Conservation (phyloP, 2,797 vertebrate species). For the Lepus oiostolus region DNA sequence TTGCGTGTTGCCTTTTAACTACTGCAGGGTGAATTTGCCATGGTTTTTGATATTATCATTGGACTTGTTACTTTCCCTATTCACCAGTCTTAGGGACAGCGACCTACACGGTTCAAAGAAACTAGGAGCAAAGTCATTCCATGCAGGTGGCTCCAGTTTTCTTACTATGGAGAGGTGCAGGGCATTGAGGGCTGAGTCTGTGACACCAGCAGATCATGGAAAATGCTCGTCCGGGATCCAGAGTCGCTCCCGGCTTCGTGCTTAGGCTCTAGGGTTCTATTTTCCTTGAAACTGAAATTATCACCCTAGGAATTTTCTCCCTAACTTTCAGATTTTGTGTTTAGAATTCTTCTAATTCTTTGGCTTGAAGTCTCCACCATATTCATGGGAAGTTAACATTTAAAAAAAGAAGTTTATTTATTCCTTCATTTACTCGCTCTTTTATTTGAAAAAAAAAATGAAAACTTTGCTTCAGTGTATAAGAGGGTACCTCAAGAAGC, state of each 20-base stretch:
- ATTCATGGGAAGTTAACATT: constrained; percentile 57
- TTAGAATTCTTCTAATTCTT: constrained; percentile 36
- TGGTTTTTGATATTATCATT: not conserved
- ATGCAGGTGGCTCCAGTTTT: constrained; percentile 37
- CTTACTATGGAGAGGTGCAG: not conserved
- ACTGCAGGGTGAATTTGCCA: not conserved
- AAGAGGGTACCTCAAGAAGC: no score
- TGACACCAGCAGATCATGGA: not conserved
- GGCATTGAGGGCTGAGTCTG: not conserved
- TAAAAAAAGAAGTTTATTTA: not conserved
- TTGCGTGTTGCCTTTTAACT: not conserved
- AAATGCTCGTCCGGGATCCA: not conserved
- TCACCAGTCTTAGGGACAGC: not conserved
- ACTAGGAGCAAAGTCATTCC: not conserved
- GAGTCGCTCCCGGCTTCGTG: not conserved
- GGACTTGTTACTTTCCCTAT: not conserved
- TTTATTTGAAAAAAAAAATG: constrained; percentile 34
- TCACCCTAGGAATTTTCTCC: constrained; percentile 30
- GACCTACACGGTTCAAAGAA: constrained; percentile 10
- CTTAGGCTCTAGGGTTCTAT: not conserved
- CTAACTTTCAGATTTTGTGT: constrained; percentile 2
- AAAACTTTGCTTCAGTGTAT: not conserved
- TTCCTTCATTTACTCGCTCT: constrained; percentile 35
- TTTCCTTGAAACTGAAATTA: not conserved
- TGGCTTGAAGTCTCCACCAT: constrained; percentile 6